Evolutionary conservation across 2,113 vertebrate genomes (phyloP), one percentile per base, ranked within the genome.

Genomic region (Abramis brama): DNA sequence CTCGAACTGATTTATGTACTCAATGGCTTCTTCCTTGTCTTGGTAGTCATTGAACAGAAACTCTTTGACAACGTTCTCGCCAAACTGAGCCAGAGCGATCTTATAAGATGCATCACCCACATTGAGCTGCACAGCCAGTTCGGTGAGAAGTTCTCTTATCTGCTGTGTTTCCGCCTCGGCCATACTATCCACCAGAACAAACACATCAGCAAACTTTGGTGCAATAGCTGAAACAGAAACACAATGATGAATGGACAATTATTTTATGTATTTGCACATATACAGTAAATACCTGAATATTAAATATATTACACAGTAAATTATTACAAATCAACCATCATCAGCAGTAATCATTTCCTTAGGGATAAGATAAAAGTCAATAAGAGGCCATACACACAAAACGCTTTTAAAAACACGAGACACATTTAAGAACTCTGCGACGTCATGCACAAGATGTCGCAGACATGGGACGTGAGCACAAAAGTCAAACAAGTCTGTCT

Each of bases 81-180:
- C 88, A 8, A 96, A 97, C 87, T 96, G 94, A 30, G 95, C 96
- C 91, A 97, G 50, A 7, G 96, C 96, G 4, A 97, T 62, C 1
- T 87, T 95, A 85, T 95, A 86, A 64, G 91, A 92, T 3, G 92
- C 87, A 10, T 25, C 88, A 9, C 92, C 92, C 9, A 97, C 47
- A 21, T 95, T 94, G 1, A 97, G 85, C 23, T 91, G 90, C 47
- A 84, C 89, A 39, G 88, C 43, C 33, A 94, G 86, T 13, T 75
- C 80, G 21, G 5, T 43, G 21, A 97, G 90, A 27, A 95, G 17
- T 17, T 0, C 79, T 73, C 57, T 89, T 68, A 95, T 68, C 84
- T 91, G 71, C 79, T 90, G 90, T 82, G 94, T 95, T 39, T 92
- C 88, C 17, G 6, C 0, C 45, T 64, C 19, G 4, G 62, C 71